phyloP scores from a whole-genome alignment of 2,113 vertebrate genomes.

The Caranx melampygus region DNA sequence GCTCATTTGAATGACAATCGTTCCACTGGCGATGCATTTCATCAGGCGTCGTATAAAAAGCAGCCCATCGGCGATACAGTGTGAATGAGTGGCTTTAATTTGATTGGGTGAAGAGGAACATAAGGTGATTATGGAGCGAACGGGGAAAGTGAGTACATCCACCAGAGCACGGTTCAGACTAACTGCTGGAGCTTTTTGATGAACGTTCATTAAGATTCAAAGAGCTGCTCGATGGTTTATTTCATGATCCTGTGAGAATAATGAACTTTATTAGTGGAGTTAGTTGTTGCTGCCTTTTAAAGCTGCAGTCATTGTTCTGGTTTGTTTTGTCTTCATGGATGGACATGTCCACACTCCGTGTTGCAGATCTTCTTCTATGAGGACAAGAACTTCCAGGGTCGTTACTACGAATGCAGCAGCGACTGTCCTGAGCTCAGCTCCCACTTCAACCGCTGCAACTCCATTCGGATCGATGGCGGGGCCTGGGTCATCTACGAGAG shows the following conservation, averaged over 20 bases:
- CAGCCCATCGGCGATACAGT: constrained; percentile 22
- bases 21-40: constrained; percentile 69
- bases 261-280: no score
- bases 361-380: constrained; percentile 78
- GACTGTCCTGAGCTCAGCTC: constrained; percentile 74
- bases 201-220: not conserved
- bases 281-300: no score
- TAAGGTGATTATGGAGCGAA: constrained; percentile 56
- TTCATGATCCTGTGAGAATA: no score
- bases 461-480: constrained; percentile 74
- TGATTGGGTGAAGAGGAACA: constrained; percentile 35
- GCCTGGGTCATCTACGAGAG: constrained; percentile 74
- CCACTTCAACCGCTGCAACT: constrained; percentile 75
- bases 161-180: no score
- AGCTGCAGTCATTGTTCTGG: no score
- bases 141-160: constrained; percentile 60
- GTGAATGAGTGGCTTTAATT: constrained; percentile 36
- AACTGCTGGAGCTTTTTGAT: not conserved
- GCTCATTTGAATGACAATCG: constrained; percentile 73
- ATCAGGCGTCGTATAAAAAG: constrained; percentile 71
- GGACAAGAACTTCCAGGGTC: constrained; percentile 78
- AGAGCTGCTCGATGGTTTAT: accelerated
- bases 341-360: not conserved
- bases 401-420: constrained; percentile 68
- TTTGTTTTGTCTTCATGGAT: no score